phyloP scores from a whole-genome alignment of 2,113 vertebrate species.

The Seriola dumerili region DNA sequence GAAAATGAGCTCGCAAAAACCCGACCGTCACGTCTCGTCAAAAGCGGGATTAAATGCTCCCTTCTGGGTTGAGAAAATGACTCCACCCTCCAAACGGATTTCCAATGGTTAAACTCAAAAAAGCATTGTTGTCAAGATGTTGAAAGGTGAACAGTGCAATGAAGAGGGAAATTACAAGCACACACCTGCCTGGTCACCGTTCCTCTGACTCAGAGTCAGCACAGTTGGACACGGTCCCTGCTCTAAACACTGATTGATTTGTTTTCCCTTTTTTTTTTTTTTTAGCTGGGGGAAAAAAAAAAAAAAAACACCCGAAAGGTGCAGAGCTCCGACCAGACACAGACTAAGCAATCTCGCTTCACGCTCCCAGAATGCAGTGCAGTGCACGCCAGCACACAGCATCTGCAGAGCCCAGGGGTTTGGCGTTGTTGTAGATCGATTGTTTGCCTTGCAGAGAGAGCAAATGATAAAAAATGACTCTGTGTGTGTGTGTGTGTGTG shows the following conservation, averaged over 20 bases:
- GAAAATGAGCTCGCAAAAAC: neutral
- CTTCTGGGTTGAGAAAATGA: neutral
- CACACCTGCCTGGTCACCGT: constrained; percentile 28
- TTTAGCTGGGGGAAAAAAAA: constrained; percentile 3
- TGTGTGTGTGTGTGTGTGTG: neutral
- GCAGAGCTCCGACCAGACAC: constrained; percentile 19
- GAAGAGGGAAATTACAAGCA: constrained; percentile 24
- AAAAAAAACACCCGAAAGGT: constrained; percentile 12
- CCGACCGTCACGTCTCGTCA: neutral
- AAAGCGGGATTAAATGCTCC: neutral
- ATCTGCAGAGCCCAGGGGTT: constrained; percentile 36
- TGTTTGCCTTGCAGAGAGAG: constrained; percentile 12
- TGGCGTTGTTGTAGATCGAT: constrained; percentile 17
- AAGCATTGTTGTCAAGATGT: neutral
- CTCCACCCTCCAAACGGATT: neutral
- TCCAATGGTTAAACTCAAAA: neutral
- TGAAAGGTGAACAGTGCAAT: constrained; percentile 14
- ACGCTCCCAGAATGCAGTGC: constrained; percentile 25
- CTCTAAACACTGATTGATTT: constrained; percentile 53
- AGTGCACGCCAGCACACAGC: constrained; percentile 3
- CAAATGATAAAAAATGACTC: constrained; percentile 39
- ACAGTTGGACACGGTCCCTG: constrained; percentile 8
- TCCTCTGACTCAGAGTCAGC: constrained; percentile 39
- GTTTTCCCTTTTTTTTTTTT: constrained; percentile 50
- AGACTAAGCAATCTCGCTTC: constrained; percentile 27